Evolutionary conservation across 1,140 invertebrate genomes (phyloP).

Genomic region (Drosophila biarmipes): DNA sequence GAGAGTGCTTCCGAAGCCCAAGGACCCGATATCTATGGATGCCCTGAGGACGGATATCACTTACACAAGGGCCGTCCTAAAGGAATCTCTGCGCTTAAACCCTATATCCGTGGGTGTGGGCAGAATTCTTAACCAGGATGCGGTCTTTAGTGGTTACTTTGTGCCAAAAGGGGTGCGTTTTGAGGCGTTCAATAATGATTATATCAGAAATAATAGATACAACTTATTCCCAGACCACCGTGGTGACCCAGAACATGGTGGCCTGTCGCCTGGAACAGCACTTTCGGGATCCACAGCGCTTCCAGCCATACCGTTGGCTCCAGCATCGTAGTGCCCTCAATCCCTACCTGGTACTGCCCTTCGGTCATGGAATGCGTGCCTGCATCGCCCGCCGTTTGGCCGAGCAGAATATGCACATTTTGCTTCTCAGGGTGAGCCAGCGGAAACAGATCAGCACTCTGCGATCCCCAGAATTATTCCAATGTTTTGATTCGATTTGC

Average conservation of each 20-base stretch:
- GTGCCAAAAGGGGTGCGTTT: constrained; percentile 92
- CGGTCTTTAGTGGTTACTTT: constrained; percentile 91
- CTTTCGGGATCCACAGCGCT: constrained; percentile 88
- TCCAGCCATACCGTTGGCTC: constrained; percentile 92
- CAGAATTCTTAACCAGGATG: constrained; percentile 90
- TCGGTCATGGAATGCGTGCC: constrained; percentile 94
- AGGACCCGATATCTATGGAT: constrained; percentile 86
- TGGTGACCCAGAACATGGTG: constrained; percentile 95
- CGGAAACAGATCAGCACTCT: constrained; percentile 10
- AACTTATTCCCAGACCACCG: constrained; percentile 88
- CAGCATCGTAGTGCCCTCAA: constrained; percentile 85
- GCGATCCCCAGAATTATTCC: neutral
- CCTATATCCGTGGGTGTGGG: constrained; percentile 93
- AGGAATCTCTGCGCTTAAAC: constrained; percentile 93
- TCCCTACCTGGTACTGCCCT: constrained; percentile 93
- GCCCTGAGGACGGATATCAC: constrained; percentile 87
- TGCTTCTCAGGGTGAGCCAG: constrained; percentile 90
- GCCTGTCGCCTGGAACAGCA: constrained; percentile 89
- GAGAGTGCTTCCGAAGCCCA: constrained; percentile 85
- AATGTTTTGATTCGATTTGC: constrained; percentile 16
- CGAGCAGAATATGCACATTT: constrained; percentile 93
- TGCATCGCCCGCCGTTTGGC: constrained; percentile 95
- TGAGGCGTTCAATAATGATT: no score
- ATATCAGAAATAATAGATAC: no score
- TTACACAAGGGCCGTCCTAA: constrained; percentile 92